Base-by-base conservation (phyloP, 2,797 vertebrate genomes). In the Enteromius unitaeniatus region DNA sequence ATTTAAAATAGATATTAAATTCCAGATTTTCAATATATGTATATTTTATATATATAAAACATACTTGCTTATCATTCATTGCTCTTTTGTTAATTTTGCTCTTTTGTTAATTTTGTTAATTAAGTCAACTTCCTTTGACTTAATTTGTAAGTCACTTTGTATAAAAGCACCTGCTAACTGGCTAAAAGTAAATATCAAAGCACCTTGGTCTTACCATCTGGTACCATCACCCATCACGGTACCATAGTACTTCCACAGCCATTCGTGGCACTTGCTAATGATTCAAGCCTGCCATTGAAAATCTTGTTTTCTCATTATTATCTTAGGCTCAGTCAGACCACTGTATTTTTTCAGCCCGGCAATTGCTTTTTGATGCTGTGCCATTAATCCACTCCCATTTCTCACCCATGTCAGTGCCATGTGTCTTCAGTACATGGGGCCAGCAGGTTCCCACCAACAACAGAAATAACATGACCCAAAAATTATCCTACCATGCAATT, bases 301-400 rank as follows among this genome's bases (percentile, higher is more conserved):
- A 73, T 84, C 82, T 67, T 58, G 53, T 64, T 75, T 77, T 75
- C 40, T 88, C 58, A 84, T 84, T 86, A 86, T 64, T 19, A 23
- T 37, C 34, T 60, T 26, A 53, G 26, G 15, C 37, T 78, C 73
- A 1, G 15, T 23, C 19, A 23, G 31, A 21, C 49, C 82, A n/a
- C 14, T 11, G 6, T 28, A 40, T 68, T 79, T 83, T 28, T 78
- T 62, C 28, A 67, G n/a, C n/a, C 17, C 55, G 53, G 31, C 8
- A 42, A 42, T 79, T 58, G 34, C 60, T 28, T 78, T 51, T 62
- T 60, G 23, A 82, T 73, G 26, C 64, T 5, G 11, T 45, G 55
- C 23, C 37, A 74, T 82, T 65, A 67, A 76, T 82, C 31, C 72
- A 65, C 76, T 84, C 28, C 53, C 31, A 15, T 17, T 78, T 55